A percentile compares a stretch with the other conserved stretches of the same genome.
These are phyloP conservation scores for Danaus chrysippus DNA, from an alignment of 2,888 invertebrate genomes.

Conservation along the genomic window DNA sequence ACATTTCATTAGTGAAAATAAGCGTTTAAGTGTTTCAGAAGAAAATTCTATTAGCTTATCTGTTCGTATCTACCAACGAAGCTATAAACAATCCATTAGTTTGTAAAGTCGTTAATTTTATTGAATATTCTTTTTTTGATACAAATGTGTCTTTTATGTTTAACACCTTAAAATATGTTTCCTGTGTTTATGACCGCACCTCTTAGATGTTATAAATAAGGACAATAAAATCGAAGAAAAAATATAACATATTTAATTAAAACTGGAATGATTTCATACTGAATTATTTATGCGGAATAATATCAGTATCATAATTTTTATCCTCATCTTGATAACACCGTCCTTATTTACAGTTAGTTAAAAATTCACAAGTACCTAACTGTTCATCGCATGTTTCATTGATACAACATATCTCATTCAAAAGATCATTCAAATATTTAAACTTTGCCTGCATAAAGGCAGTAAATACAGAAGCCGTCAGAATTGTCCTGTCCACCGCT, in stretches of 20 bases:
- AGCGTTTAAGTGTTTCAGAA: too few relatives aligned
- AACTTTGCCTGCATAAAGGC: slow-evolving; percentile 26
- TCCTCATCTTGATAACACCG: too few relatives aligned
- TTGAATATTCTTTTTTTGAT: too few relatives aligned
- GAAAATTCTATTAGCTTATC: too few relatives aligned
- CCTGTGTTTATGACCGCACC: slow-evolving; percentile 10
- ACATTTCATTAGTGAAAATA: too few relatives aligned
- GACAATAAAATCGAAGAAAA: too few relatives aligned
- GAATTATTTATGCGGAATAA: neutral
- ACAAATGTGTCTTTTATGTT: neutral
- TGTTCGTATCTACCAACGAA: too few relatives aligned
- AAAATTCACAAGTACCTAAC: neutral
- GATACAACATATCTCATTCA: slow-evolving; percentile 3
- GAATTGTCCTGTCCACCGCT: slow-evolving; percentile 43
- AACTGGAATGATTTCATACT: slow-evolving; percentile 3
- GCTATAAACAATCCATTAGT: too few relatives aligned
- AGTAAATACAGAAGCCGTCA: slow-evolving; percentile 47
- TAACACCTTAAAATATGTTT: slow-evolving; percentile 8
- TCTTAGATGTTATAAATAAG: neutral
- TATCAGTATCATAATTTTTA: too few relatives aligned
- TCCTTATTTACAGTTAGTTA: neutral
- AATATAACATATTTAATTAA: too few relatives aligned
- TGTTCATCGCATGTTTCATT: slow-evolving; percentile 13
- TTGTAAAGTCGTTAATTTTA: too few relatives aligned
- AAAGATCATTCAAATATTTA: slow-evolving; percentile 7